phyloP scores from a whole-genome alignment of 2,113 vertebrate genomes.

The Melospiza georgiana region DNA sequence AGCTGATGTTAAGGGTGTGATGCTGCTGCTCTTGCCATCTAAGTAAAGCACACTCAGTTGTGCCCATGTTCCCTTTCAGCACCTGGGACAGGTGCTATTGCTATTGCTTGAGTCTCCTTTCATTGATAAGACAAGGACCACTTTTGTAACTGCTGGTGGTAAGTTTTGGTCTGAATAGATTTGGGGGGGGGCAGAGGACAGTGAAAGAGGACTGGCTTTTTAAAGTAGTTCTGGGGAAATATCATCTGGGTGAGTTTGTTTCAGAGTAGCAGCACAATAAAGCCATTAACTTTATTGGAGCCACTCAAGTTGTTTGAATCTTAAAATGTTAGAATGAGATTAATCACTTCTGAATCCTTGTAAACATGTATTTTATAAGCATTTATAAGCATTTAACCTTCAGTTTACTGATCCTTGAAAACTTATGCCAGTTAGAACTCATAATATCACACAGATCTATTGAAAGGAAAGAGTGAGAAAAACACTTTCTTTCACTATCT shows the following conservation, averaged over 20 bases:
- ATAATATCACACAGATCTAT: background rate
- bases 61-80: background rate
- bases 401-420: background rate
- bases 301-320: background rate
- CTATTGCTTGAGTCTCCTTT: background rate
- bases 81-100: background rate
- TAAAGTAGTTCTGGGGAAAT: background rate
- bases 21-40: background rate
- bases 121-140: background rate
- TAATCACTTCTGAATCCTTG: background rate
- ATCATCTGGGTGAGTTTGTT: background rate
- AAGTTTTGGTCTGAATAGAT: background rate
- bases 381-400: background rate
- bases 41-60: background rate
- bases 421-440: background rate
- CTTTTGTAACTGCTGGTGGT: background rate
- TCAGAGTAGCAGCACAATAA: background rate
- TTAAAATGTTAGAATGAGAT: background rate
- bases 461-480: background rate
- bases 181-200: rapidly evolving
- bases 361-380: background rate
- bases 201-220: background rate
- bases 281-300: background rate
- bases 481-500: background rate
- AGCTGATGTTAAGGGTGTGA: background rate